Conservation (phyloP, 2,888 invertebrate genomes). For the Euzetes globulus region DNA sequence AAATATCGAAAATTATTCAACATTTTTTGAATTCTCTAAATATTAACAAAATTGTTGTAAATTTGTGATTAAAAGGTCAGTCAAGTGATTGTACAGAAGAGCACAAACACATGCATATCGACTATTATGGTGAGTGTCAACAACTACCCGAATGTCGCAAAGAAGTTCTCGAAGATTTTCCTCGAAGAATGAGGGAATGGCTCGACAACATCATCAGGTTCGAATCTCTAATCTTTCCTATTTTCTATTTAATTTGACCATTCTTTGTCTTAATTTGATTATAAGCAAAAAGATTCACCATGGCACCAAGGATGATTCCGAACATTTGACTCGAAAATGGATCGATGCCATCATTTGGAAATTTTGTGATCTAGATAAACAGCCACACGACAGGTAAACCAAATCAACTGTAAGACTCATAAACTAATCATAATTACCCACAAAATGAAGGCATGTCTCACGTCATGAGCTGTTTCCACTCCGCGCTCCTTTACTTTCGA, state of each 20-base stretch:
- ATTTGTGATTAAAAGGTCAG: slow-evolving; percentile 7
- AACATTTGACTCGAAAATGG: slow-evolving; percentile 56
- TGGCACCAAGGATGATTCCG: slow-evolving; percentile 67
- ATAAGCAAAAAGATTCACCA: slow-evolving; percentile 53
- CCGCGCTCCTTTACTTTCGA: slow-evolving; percentile 82
- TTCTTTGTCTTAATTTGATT: no score
- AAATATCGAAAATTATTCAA: no score
- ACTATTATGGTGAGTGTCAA: slow-evolving; percentile 37
- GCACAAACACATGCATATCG: slow-evolving; percentile 37
- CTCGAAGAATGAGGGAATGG: slow-evolving; percentile 95
- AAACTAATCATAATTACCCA: no score
- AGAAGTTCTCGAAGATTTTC: slow-evolving; percentile 87
- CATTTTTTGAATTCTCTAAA: no score
- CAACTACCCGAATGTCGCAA: slow-evolving; percentile 57
- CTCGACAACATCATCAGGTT: slow-evolving; percentile 82
- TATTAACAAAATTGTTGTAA: not conserved
- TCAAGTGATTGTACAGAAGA: slow-evolving; percentile 34
- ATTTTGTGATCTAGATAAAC: slow-evolving; percentile 84
- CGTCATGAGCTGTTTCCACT: slow-evolving; percentile 93
- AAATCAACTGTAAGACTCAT: no score
- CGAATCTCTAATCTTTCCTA: no score
- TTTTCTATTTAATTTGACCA: no score
- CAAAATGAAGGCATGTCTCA: slow-evolving; percentile 68
- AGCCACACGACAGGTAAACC: slow-evolving; percentile 82
- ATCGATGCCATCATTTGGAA: slow-evolving; percentile 92